Percentiles rank a stretch among this genome's conserved stretches.
Conservation (phyloP, 2,797 vertebrate genomes). For the Coracias cyanogaster region DNA sequence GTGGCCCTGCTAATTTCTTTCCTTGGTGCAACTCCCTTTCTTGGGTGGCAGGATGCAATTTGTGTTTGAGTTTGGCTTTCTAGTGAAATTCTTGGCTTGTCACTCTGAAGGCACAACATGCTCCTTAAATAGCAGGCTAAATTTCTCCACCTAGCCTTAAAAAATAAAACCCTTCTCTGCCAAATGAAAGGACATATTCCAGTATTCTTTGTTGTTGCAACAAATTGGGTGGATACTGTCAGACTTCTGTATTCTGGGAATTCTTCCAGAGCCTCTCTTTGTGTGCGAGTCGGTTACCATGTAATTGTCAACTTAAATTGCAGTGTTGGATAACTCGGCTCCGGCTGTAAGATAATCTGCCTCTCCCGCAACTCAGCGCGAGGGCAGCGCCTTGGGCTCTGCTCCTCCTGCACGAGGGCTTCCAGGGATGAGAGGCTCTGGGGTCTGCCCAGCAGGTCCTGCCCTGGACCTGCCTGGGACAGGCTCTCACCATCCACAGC, state of each 20-base stretch:
- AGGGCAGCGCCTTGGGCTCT: background rate
- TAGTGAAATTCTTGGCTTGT: slow-evolving; percentile 60
- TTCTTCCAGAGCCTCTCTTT: slow-evolving; percentile 57
- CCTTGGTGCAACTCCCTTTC: background rate
- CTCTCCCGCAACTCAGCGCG: background rate
- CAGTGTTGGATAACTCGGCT: slow-evolving; percentile 49
- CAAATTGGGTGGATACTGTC: slow-evolving; percentile 73
- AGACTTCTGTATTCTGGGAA: slow-evolving; percentile 70
- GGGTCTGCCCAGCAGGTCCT: background rate
- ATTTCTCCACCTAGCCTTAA: slow-evolving; percentile 64
- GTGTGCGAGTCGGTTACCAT: slow-evolving; percentile 55
- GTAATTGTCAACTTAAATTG: slow-evolving; percentile 67
- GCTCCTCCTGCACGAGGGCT: background rate
- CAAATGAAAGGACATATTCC: slow-evolving; percentile 70
- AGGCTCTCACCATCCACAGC: background rate
- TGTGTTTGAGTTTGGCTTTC: slow-evolving; percentile 53
- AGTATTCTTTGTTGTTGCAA: slow-evolving; percentile 69
- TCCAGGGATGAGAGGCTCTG: fast-evolving
- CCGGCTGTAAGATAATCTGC: background rate
- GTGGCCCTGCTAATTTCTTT: background rate
- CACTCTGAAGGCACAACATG: slow-evolving; percentile 53
- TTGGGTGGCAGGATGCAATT: slow-evolving; percentile 54
- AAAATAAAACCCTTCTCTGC: slow-evolving; percentile 37
- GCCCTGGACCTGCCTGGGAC: background rate
- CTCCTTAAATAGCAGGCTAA: slow-evolving; percentile 69